Conservation (phyloP, 2,888 invertebrate species). For the Erebia palarica region DNA sequence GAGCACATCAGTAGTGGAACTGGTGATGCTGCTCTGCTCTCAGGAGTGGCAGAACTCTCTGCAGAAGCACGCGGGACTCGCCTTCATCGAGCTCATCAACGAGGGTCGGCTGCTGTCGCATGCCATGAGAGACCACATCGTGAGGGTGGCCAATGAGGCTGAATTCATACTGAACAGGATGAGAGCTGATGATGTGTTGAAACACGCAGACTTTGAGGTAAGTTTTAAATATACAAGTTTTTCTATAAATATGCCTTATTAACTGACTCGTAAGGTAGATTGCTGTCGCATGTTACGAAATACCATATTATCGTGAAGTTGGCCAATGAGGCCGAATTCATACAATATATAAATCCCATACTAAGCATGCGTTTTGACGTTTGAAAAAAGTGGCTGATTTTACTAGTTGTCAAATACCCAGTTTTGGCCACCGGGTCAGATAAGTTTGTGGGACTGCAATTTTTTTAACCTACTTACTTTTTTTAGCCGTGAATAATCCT, state of each 20-base stretch:
- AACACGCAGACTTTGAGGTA: conserved; percentile 97
- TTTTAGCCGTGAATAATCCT: no score
- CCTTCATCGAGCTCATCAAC: conserved; percentile 99
- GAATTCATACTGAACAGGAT: conserved; percentile 99
- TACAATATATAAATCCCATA: no score
- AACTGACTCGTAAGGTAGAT: conserved; percentile 88
- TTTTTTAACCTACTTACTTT: no score
- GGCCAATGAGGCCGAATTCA: conserved; percentile 99
- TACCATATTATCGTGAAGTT: conserved; percentile 98
- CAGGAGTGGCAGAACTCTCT: conserved; percentile 99
- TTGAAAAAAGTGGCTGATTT: no score
- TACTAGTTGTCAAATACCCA: no score
- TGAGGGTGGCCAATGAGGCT: conserved; percentile 99
- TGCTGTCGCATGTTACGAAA: conserved; percentile 98
- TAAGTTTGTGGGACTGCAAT: no score
- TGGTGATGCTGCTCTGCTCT: conserved; percentile 99
- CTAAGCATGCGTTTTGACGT: no score
- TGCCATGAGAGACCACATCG: conserved; percentile 99
- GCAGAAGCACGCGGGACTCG: conserved; percentile 99
- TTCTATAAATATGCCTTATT: no score
- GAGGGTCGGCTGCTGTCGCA: conserved; percentile 98
- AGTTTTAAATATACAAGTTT: conserved; percentile 14
- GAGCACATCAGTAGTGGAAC: conserved; percentile 98
- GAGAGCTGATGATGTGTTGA: conserved; percentile 99
- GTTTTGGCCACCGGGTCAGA: no score